Base-by-base conservation (phyloP, 2,888 invertebrate species). In the Chalcis sispes region DNA sequence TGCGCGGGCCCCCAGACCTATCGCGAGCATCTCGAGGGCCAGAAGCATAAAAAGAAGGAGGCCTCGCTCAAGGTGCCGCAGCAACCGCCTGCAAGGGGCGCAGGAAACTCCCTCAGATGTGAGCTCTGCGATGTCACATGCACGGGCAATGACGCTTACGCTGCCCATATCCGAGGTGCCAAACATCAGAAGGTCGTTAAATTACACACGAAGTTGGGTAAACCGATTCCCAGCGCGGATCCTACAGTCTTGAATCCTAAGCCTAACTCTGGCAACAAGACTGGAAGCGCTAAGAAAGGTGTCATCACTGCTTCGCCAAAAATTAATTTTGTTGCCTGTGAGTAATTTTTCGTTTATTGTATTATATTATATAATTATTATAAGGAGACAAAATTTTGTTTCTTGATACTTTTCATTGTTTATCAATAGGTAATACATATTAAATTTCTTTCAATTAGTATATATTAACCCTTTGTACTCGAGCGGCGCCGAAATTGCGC, bases 11-110 rank as follows among this genome's bases (percentile, higher is more conserved):
- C 96, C 2, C 96, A 96, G 92, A 96, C 97, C 0, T 97, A 96
- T 88, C 92, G 95, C 80, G 99, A 99, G 89, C 99, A 99, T 91
- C 91, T 99, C 86, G 98, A 98, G 88, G 99, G 99, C 0, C 98
- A 98, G 90, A 97, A 98, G 89, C 99, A 99, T 90, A 99, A 99
- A 92, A 99, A 98, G 91, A 97, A 98, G 89, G 99, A 98, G 89
- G 96, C 95, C 0, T 94, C 95, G 13, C 90, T 94, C 29, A 96
- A 96, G 88, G 92, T 93, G 87, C 93, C 93, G 2, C 86, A 88
- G 67, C 86, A 88, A 69, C 86, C 85, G 25, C 89, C 89, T 1
- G 88, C 89, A 36, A 83, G 93, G 82, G 90, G 92, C 62, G 91
- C 92, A 29, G 92, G 93, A 65, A 93, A 92, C 83, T 94, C 95